A percentile compares a stretch with the other conserved stretches of the same genome.
Conservation (phyloP, 2,113 vertebrate species). For the Morone chrysops region DNA sequence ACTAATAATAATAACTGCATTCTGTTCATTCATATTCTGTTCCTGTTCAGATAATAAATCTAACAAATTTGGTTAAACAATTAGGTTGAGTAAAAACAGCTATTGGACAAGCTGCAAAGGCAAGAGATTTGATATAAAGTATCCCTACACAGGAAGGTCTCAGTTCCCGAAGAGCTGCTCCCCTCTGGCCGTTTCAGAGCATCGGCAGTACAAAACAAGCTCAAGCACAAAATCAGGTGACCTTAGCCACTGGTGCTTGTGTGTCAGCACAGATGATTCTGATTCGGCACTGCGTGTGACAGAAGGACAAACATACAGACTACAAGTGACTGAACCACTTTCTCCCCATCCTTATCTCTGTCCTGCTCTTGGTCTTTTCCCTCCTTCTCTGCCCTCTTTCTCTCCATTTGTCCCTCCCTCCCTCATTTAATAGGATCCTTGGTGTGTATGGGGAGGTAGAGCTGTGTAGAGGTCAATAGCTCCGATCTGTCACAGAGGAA, state of each 20-base stretch:
- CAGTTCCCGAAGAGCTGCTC: no score
- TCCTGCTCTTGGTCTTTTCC: neutral
- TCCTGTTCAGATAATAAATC: no score
- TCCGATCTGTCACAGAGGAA: conserved; percentile 51
- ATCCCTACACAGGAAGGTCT: neutral
- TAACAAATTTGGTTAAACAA: neutral
- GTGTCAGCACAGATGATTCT: neutral
- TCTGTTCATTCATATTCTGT: no score
- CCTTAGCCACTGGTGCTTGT: no score
- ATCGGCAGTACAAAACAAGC: neutral
- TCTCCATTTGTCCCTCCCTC: conserved; percentile 25
- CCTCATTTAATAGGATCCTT: conserved; percentile 47
- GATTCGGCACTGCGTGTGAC: neutral
- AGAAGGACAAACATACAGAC: neutral
- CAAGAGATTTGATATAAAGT: neutral
- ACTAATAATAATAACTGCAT: no score
- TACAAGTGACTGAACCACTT: neutral
- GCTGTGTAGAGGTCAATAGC: conserved; percentile 48
- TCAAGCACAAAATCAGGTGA: no score
- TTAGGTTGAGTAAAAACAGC: neutral
- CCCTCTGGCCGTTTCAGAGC: neutral
- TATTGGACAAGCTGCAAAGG: no score
- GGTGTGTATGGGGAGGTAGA: conserved; percentile 14
- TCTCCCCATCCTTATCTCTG: neutral
- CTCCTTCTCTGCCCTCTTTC: neutral